Evolutionary conservation across 2,888 invertebrate genomes (phyloP), one percentile per base, ranked within the genome.

Genomic region (Pachliopta kotzebuea): DNA sequence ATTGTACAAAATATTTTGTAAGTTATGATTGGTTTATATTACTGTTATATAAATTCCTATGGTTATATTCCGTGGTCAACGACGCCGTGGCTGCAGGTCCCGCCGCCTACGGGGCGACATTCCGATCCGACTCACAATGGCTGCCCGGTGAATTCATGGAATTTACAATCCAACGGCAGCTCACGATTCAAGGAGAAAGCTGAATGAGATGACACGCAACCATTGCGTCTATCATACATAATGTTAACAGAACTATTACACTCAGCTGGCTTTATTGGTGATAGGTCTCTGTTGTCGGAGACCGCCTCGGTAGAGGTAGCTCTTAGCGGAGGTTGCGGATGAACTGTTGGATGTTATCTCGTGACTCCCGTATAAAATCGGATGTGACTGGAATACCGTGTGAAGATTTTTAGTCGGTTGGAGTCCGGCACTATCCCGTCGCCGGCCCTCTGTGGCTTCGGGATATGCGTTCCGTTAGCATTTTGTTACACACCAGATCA

Each of bases 81-180:
- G 57, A 60, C 56, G 57, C 57, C 31, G 7, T 26, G 54, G 54
- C 42, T 53, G 37, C 65, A 65, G 62, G 58, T 65, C 54, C 61
- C 60, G 9, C 59, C 63, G 65, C 65, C 65, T 62, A 65, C 65
- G 50, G 54, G 58, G 58, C 62, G 58, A 50, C 65, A 65, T 65
- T 65, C 65, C 65, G 24, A 54, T 50, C 58, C 58, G 54, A 54
- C 17, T 62, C 65, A 65, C 65, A 65, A 62, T 65, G 62, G 54
- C 62, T 45, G 29, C 54, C 37, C 62, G 65, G 65, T 18, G 65
- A 65, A 65, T 62, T 65, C 49, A 54, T n/a, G 24, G 58, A 50
- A 62, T 65, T 62, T 65, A 65, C 62, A 58, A 65, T 65, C 65
- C 57, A 54, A 52, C 52, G 29, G 14, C 63, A 24, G 11, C 31